A percentile compares a stretch with the other conserved stretches of the same genome.
Conservation (phyloP, 2,888 invertebrate species). For the Boloria selene region DNA sequence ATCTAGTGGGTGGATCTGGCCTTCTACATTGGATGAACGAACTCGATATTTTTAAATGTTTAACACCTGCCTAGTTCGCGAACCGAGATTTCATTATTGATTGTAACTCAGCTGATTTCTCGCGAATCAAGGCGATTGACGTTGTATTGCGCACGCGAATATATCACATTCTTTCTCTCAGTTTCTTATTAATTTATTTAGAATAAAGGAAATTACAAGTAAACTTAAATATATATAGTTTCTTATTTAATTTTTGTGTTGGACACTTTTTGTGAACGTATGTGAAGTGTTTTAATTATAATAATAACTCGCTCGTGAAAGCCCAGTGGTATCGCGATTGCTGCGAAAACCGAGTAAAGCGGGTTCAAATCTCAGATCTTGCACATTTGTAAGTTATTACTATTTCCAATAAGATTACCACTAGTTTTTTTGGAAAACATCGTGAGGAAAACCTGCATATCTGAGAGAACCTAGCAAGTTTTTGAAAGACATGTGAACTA, state of each 20-base stretch:
- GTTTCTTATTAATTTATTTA: neutral
- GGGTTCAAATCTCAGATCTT: no score
- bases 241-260: neutral
- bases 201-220: no score
- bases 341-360: no score
- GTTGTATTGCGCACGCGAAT: slow-evolving; percentile 12
- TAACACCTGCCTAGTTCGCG: slow-evolving; percentile 64
- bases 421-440: no score
- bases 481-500: no score
- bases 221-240: no score
- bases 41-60: slow-evolving; percentile 72
- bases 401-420: no score
- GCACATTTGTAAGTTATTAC: no score
- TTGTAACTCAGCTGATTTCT: slow-evolving; percentile 15
- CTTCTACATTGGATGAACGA: slow-evolving; percentile 66
- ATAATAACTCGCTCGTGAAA: no score
- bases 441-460: no score
- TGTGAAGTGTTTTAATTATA: neutral
- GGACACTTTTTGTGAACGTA: neutral
- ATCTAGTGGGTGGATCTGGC: slow-evolving; percentile 51
- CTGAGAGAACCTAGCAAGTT: no score
- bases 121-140: slow-evolving; percentile 5
- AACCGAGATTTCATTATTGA: slow-evolving; percentile 46
- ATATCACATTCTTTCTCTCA: neutral
- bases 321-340: no score